Evolutionary conservation across 2,888 invertebrate species (phyloP).

Genomic region (Portevinia maculata): DNA sequence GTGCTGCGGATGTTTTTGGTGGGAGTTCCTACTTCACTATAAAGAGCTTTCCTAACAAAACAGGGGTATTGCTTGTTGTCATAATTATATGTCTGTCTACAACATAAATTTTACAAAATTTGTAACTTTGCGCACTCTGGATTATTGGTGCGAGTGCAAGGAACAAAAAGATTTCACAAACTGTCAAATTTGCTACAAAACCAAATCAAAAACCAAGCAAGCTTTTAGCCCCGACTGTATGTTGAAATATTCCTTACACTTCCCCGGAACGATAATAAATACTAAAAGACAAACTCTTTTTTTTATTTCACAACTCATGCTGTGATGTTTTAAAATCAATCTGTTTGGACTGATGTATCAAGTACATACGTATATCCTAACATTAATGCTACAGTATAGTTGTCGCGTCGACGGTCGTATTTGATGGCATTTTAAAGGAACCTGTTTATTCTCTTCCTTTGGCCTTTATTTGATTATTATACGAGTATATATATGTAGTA

Average conservation of each 20-base stretch:
- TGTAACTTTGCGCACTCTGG: too few relatives aligned
- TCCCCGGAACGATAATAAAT: slow-evolving; percentile 31
- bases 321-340: slow-evolving; percentile 53
- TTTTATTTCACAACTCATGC: slow-evolving; percentile 15
- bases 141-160: too few relatives aligned
- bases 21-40: too few relatives aligned
- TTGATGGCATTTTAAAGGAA: slow-evolving; percentile 67
- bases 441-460: slow-evolving; percentile 55
- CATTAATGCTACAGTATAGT: slow-evolving; percentile 13
- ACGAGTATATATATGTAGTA: slow-evolving; percentile 28
- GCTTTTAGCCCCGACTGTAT: slow-evolving; percentile 26
- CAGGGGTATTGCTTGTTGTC: too few relatives aligned
- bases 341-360: slow-evolving; percentile 75
- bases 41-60: too few relatives aligned
- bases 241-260: neutral
- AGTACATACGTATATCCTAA: slow-evolving; percentile 20
- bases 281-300: slow-evolving; percentile 40
- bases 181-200: neutral
- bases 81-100: too few relatives aligned
- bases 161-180: too few relatives aligned
- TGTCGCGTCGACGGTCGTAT: slow-evolving; percentile 32
- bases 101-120: too few relatives aligned
- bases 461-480: slow-evolving; percentile 68
- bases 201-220: neutral
- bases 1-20: too few relatives aligned